Percentiles rank a stretch among this genome's conserved stretches.
Evolutionary conservation across 1,140 invertebrate species (phyloP).

Genomic region (Drosophila tristis): DNA sequence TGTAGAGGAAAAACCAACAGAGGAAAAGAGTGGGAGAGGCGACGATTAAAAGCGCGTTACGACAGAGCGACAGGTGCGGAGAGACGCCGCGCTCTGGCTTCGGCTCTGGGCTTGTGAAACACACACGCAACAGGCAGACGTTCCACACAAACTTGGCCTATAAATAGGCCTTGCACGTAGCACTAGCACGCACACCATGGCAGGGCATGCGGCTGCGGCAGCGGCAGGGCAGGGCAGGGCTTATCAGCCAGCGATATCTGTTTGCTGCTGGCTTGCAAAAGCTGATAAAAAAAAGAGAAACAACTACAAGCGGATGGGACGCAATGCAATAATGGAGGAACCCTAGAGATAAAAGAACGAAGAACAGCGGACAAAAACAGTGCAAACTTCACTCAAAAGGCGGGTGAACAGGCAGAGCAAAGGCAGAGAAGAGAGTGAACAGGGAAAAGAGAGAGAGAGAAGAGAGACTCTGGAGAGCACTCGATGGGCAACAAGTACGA

Average conservation of each 20-base stretch:
- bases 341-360: too few relatives aligned
- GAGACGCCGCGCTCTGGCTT: background rate
- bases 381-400: slow-evolving; percentile 45
- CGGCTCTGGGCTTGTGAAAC: slow-evolving; percentile 24
- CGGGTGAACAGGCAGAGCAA: slow-evolving; percentile 29
- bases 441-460: slow-evolving; percentile 2
- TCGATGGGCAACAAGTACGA: slow-evolving; percentile 2
- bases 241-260: slow-evolving; percentile 65
- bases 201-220: background rate
- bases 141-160: slow-evolving; percentile 55
- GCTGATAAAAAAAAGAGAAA: slow-evolving; percentile 65
- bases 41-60: slow-evolving; percentile 68
- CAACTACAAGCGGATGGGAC: background rate
- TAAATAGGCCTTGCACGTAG: slow-evolving; percentile 54
- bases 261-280: slow-evolving; percentile 60
- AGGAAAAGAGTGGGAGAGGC: background rate
- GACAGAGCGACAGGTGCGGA: slow-evolving; percentile 37
- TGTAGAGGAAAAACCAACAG: slow-evolving; percentile 2
- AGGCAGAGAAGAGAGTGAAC: too few relatives aligned
- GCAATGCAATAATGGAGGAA: slow-evolving; percentile 6
- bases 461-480: background rate
- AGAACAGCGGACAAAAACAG: slow-evolving; percentile 17
- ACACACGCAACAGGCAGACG: slow-evolving; percentile 69
- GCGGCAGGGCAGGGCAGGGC: background rate
- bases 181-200: slow-evolving; percentile 25